phyloP scores from a whole-genome alignment of 2,888 invertebrate species.

The Tiliacea aurago region DNA sequence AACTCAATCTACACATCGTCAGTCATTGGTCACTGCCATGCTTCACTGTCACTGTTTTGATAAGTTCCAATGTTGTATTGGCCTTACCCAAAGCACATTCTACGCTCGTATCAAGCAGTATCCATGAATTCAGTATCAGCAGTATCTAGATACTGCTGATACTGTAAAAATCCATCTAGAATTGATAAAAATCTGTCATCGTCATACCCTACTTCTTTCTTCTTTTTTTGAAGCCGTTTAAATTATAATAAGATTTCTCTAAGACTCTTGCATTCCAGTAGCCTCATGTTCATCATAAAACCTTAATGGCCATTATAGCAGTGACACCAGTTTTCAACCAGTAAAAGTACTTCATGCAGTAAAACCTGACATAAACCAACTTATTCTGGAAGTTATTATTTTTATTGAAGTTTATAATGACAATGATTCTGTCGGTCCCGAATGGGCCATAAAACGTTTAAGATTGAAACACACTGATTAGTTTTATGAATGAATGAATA shows the following conservation, averaged over 20 bases:
- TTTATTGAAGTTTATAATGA: constrained; percentile 50
- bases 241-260: background rate
- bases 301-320: constrained; percentile 2
- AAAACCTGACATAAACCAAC: constrained; percentile 49
- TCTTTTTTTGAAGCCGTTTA: background rate
- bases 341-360: constrained; percentile 24
- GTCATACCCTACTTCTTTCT: background rate
- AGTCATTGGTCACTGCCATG: background rate
- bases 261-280: background rate
- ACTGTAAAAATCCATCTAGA: no score
- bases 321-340: constrained; percentile 20
- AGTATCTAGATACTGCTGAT: no score
- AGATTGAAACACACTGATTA: constrained; percentile 57
- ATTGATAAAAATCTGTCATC: background rate
- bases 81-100: background rate
- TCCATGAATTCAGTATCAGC: no score
- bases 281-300: constrained; percentile 5
- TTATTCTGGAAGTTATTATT: constrained; percentile 52
- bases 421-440: constrained; percentile 41
- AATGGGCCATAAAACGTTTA: constrained; percentile 63
- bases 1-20: background rate
- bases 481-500: constrained; percentile 65
- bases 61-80: background rate
- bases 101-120: background rate
- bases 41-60: background rate